Base-by-base conservation (phyloP, 1,140 invertebrate genomes). In the Campoletis sonorensis region DNA sequence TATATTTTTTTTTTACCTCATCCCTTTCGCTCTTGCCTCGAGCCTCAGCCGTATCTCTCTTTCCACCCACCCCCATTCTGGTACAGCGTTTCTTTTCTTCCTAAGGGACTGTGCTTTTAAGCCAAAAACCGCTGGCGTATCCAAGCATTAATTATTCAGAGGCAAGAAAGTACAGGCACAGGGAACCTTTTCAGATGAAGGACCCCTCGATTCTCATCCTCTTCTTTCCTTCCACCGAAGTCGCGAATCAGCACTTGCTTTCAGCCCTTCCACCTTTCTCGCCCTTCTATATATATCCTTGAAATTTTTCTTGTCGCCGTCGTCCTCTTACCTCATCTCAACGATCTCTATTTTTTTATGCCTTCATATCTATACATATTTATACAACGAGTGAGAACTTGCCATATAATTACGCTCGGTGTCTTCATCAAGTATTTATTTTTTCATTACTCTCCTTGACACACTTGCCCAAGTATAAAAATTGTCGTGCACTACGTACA, bases 71-170 rank as follows among this genome's bases (percentile, higher is more conserved):
- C 27, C n/a, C 76, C 40, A 26, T 26, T 11, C 37, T 49, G 26
- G 45, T 58, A 58, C 37, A 51, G 30, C 72, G 16, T 75, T 49
- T 16, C 16, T 45, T 30, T 21, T 33, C 67, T 26, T 23, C 21
- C 23, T 64, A 27, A 73, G 72, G 49, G 72, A 75, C 72, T 75
- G 45, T 75, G 84, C 83, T 88, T 85, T 89, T 85, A 86, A 87
- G 84, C 76, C 72, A 58, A 40, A 85, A 84, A 77, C 82, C 79
- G 61, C 83, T 83, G 81, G 70, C 79, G 83, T 86, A 83, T 83
- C 82, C 81, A 79, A 70, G 70, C 82, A 87, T 90, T 84, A 90
- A 89, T 90, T 90, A 90, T 89, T 90, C 87, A 89, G 61, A 79
- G 79, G 85, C 85, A 77, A 64, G n/a, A 64, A 23, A 64, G 61